phyloP scores from a whole-genome alignment of 2,113 vertebrate genomes.

The Aptenodytes forsteri region DNA sequence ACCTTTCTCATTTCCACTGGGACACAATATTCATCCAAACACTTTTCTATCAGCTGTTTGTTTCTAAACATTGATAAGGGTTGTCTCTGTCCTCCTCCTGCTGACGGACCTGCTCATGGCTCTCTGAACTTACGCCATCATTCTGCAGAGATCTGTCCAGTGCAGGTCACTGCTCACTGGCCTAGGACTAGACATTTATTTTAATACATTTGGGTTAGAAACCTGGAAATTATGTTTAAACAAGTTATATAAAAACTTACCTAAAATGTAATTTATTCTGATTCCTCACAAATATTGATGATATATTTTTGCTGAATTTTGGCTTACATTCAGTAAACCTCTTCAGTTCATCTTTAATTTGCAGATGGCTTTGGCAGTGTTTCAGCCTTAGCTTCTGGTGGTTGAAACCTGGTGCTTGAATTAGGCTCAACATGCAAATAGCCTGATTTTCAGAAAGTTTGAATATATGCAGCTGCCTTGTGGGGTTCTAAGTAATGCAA shows the following conservation, averaged over 20 bases:
- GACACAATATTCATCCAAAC: neutral
- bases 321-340: constrained; percentile 42
- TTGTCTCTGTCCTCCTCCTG: neutral
- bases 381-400: constrained; percentile 46
- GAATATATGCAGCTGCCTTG: constrained; percentile 8
- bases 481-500: constrained; percentile 24
- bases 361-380: constrained; percentile 49
- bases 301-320: constrained; percentile 46
- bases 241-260: neutral
- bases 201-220: neutral
- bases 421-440: constrained; percentile 37
- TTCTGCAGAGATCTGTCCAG: neutral
- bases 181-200: neutral
- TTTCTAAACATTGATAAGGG: neutral
- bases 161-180: neutral
- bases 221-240: neutral
- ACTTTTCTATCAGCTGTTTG: neutral
- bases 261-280: neutral
- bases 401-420: constrained; percentile 17
- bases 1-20: neutral
- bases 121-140: neutral
- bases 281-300: constrained; percentile 56
- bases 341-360: constrained; percentile 44
- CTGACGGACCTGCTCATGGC: neutral
- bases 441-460: constrained; percentile 31